A percentile compares a stretch with the other conserved stretches of the same genome.
Conservation (phyloP, 2,888 invertebrate species). For the Andrena haemorrhoa region DNA sequence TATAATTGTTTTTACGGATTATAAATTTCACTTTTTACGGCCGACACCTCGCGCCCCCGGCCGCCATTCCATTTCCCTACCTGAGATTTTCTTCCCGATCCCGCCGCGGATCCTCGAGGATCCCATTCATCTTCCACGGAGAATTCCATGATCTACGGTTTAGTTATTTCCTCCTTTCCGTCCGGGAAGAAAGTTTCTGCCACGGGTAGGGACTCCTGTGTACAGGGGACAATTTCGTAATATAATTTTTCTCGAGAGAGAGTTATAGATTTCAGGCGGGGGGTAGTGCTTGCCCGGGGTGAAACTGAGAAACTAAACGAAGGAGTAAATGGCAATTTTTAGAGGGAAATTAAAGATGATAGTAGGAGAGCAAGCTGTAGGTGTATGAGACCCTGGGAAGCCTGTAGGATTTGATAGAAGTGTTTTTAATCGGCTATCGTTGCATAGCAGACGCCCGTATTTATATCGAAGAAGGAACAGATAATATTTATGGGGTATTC, state of each 20-base stretch:
- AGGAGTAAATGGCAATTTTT: background rate
- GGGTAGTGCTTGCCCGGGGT: no score
- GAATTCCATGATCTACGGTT: slow-evolving; percentile 32
- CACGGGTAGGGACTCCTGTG: background rate
- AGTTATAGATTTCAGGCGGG: background rate
- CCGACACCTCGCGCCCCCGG: slow-evolving; percentile 19
- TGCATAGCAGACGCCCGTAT: slow-evolving; percentile 64
- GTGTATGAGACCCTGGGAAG: background rate
- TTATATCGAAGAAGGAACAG: slow-evolving; percentile 62
- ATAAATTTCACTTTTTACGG: slow-evolving; percentile 80
- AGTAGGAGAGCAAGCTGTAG: no score
- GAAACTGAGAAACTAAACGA: background rate
- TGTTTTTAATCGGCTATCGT: slow-evolving; percentile 69
- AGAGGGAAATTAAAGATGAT: background rate
- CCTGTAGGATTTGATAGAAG: slow-evolving; percentile 12
- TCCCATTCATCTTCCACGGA: slow-evolving; percentile 55
- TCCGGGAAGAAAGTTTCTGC: slow-evolving; percentile 26
- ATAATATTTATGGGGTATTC: slow-evolving; percentile 79
- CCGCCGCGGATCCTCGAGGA: slow-evolving; percentile 17
- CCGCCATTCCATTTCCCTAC: slow-evolving; percentile 55
- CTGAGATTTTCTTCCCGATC: slow-evolving; percentile 58
- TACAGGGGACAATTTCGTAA: slow-evolving; percentile 4
- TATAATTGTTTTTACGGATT: slow-evolving; percentile 84
- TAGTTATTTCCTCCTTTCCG: slow-evolving; percentile 24
- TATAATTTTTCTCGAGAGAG: slow-evolving; percentile 9